A percentile compares a stretch with the other conserved stretches of the same genome.
These are phyloP conservation scores for Xenopus tropicalis DNA, from an alignment of 2,113 vertebrate genomes.

Conservation along the genomic window DNA sequence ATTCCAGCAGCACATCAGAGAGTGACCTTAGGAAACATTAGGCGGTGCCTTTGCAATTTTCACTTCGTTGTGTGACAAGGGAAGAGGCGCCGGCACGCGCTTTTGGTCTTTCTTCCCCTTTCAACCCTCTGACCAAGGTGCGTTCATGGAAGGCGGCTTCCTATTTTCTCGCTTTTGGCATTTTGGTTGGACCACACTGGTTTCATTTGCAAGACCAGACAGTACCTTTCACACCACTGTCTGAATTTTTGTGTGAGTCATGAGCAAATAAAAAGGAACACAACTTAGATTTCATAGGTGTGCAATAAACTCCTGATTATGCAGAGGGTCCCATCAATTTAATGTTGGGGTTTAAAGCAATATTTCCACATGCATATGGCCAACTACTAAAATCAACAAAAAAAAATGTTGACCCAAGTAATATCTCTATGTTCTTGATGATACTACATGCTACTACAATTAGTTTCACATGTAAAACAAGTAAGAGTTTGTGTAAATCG, in stretches of 20 bases:
- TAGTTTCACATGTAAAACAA: too few species aligned
- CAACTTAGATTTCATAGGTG: background rate
- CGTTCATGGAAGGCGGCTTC: background rate
- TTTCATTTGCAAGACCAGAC: conserved; percentile 17
- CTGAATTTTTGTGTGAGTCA: conserved; percentile 30
- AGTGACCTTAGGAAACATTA: background rate
- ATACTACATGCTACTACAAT: too few species aligned
- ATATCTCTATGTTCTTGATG: too few species aligned
- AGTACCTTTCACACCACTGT: conserved; percentile 17
- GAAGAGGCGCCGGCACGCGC: background rate
- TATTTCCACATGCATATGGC: too few species aligned
- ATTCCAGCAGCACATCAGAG: background rate
- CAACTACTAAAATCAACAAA: too few species aligned
- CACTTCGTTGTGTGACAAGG: conserved; percentile 7
- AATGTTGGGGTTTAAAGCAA: too few species aligned
- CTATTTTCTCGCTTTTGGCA: background rate
- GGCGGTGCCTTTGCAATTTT: background rate
- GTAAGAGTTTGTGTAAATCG: too few species aligned
- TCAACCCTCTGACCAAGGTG: background rate
- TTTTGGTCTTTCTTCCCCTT: conserved; percentile 11
- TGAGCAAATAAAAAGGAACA: background rate
- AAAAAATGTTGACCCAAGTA: too few species aligned
- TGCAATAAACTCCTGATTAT: too few species aligned
- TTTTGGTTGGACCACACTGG: background rate
- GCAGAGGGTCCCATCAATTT: too few species aligned